A percentile compares a stretch with the other conserved stretches of the same genome.
Evolutionary conservation across 2,113 vertebrate species (phyloP).

Genomic region (Muntiacus reevesi): DNA sequence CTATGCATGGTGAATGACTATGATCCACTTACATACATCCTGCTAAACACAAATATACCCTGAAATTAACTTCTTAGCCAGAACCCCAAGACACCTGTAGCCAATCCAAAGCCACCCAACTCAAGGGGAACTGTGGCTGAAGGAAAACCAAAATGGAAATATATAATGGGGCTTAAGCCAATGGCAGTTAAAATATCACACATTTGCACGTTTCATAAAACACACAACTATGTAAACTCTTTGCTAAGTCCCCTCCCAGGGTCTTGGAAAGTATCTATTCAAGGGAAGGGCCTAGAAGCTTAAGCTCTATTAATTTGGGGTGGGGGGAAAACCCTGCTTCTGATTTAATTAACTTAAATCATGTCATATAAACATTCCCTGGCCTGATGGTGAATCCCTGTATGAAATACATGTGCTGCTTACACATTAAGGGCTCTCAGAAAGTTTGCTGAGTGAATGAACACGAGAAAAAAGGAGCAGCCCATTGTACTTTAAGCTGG

Average conservation of each 20-base stretch:
- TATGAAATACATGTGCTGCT: neutral
- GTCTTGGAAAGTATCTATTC: neutral
- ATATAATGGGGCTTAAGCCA: neutral
- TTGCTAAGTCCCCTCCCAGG: neutral
- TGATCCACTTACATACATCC: neutral
- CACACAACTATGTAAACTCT: neutral
- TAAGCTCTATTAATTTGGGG: neutral
- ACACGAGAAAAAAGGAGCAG: neutral
- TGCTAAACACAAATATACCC: neutral
- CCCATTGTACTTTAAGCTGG: neutral
- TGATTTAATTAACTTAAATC: slow-evolving; percentile 32
- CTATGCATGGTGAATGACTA: neutral
- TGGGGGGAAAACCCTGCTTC: neutral
- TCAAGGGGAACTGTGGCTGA: neutral
- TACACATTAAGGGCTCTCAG: neutral
- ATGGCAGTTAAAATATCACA: neutral
- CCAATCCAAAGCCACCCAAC: neutral
- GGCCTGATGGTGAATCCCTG: neutral
- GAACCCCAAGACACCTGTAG: neutral
- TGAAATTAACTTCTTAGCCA: neutral
- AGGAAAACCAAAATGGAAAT: neutral
- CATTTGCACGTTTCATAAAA: slow-evolving; percentile 5
- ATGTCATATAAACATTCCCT: neutral
- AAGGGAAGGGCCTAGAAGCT: neutral
- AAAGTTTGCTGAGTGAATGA: neutral